A percentile compares a stretch with the other conserved stretches of the same genome.
Evolutionary conservation across 1,140 invertebrate genomes (phyloP).

Genomic region (Metaphire vulgaris): DNA sequence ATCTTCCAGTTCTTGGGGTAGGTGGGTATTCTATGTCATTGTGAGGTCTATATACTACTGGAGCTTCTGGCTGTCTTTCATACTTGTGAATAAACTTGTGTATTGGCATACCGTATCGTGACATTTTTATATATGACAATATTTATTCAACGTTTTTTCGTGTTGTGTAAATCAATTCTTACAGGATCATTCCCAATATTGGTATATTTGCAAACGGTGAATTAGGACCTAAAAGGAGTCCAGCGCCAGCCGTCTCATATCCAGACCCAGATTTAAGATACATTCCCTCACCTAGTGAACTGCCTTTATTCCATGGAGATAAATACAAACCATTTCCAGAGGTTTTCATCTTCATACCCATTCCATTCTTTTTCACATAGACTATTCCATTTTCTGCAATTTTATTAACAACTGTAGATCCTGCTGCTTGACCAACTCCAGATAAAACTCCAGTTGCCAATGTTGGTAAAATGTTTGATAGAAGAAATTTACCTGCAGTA

Average conservation of each 20-base stretch:
- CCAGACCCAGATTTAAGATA: background rate
- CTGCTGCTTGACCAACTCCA: background rate
- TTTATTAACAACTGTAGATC: background rate
- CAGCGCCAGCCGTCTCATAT: background rate
- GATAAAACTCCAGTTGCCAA: background rate
- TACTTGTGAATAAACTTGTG: background rate
- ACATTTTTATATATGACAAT: too few relatives aligned
- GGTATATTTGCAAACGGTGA: background rate
- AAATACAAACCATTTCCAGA: background rate
- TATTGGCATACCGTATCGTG: background rate
- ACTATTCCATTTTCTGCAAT: background rate
- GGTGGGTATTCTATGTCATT: too few relatives aligned
- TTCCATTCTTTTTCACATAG: background rate
- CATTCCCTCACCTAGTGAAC: background rate
- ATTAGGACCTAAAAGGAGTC: background rate
- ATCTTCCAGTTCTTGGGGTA: too few relatives aligned
- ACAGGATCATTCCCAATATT: background rate
- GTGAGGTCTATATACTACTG: too few relatives aligned
- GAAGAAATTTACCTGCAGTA: background rate
- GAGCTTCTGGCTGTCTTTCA: too few relatives aligned
- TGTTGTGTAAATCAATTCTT: background rate
- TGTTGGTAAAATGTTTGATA: background rate
- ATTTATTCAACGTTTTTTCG: background rate
- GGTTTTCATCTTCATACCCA: background rate
- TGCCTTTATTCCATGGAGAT: background rate